Conservation (phyloP, 53 echinoderm and acorn worm species). For the Paracentrotus lividus region DNA sequence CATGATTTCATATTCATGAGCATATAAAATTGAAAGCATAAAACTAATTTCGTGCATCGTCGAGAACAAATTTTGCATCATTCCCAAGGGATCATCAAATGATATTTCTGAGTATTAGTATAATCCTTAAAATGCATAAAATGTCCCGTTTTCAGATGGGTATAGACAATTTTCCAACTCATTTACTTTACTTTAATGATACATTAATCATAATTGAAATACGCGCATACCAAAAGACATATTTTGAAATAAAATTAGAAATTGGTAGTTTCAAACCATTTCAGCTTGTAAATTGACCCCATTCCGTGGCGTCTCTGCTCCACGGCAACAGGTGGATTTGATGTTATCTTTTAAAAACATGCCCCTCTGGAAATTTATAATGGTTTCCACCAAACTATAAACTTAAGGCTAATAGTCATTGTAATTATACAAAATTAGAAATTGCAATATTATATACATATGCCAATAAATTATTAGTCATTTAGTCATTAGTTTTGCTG, state of each 20-base stretch:
- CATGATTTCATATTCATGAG: too few species aligned
- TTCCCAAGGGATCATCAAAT: too few species aligned
- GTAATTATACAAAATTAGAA: not conserved
- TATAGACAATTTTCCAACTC: too few species aligned
- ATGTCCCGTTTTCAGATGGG: too few species aligned
- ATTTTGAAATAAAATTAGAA: not conserved
- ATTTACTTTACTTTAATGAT: too few species aligned
- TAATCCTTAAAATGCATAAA: too few species aligned
- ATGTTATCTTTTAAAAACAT: slow-evolving; percentile 10
- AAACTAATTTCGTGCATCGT: too few species aligned
- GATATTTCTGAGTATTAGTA: too few species aligned
- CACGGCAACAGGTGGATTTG: slow-evolving; percentile 67
- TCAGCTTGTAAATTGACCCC: slow-evolving; percentile 35
- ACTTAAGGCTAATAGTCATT: not conserved
- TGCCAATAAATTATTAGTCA: not conserved
- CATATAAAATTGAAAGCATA: too few species aligned
- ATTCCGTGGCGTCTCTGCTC: slow-evolving; percentile 36
- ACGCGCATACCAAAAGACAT: too few species aligned
- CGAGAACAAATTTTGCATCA: too few species aligned
- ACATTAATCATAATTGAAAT: too few species aligned
- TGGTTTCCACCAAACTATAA: not conserved
- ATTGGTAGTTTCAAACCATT: slow-evolving; percentile 21
- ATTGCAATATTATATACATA: not conserved
- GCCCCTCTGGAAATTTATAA: not conserved
- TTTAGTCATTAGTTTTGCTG: not conserved